Percentiles rank a stretch among this genome's conserved stretches.
phyloP scores from a whole-genome alignment of 1,140 invertebrate genomes.

The Apocrypta bakeri region DNA sequence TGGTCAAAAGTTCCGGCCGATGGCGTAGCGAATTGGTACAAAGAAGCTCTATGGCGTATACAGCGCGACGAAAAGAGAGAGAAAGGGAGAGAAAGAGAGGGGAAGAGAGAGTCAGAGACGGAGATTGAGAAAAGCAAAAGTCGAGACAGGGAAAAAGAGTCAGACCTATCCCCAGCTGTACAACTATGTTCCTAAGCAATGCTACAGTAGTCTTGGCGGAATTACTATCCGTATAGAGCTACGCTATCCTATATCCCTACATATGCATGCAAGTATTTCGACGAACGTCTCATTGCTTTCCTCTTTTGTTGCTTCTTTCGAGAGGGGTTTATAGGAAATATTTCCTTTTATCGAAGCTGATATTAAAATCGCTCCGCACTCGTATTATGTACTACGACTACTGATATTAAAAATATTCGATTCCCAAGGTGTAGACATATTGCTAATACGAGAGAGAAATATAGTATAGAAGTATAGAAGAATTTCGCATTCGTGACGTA shows the following conservation, averaged over 20 bases:
- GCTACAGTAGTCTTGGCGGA: background rate
- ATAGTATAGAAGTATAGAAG: too few relatives aligned
- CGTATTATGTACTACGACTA: background rate
- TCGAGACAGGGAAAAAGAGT: background rate
- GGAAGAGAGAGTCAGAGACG: background rate
- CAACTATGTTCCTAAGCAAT: background rate
- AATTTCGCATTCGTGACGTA: too few relatives aligned
- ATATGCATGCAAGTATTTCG: background rate
- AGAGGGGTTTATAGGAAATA: background rate
- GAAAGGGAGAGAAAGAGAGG: background rate
- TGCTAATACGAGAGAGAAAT: background rate
- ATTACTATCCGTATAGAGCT: background rate
- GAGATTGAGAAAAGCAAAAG: background rate
- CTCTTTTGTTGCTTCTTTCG: background rate
- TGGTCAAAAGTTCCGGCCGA: slow-evolving; percentile 27
- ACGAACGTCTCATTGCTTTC: background rate
- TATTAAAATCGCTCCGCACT: background rate
- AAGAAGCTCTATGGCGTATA: background rate
- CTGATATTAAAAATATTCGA: slow-evolving; percentile 10
- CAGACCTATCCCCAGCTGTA: background rate
- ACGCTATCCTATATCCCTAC: background rate
- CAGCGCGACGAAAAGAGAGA: background rate
- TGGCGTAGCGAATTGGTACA: background rate
- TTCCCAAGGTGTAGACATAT: background rate
- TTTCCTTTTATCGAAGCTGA: slow-evolving; percentile 6